A percentile compares a stretch with the other conserved stretches of the same genome.
Conservation (phyloP, 2,113 vertebrate species). For the Panthera leo region DNA sequence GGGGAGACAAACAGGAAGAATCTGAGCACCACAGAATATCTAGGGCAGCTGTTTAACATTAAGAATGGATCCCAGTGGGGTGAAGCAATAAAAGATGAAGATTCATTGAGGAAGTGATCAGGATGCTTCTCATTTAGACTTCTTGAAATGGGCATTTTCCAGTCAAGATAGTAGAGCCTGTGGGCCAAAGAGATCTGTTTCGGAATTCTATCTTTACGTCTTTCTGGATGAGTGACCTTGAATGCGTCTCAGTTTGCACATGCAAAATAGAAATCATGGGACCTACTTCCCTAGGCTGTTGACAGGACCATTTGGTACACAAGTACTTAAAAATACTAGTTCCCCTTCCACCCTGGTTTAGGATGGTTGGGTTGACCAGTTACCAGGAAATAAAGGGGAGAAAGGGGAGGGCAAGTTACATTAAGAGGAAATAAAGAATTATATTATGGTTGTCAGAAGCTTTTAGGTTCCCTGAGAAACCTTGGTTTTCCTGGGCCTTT, state of each 20-base stretch:
- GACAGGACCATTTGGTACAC: neutral
- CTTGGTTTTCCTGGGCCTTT: slow-evolving; percentile 36
- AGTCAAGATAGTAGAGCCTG: neutral
- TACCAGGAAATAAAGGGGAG: slow-evolving; percentile 4
- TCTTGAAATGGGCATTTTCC: neutral
- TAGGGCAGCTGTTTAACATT: neutral
- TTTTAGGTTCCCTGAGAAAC: slow-evolving; percentile 42
- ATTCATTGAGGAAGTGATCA: neutral
- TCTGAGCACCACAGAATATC: neutral
- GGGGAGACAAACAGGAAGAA: neutral
- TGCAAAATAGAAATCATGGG: neutral
- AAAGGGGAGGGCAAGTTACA: neutral
- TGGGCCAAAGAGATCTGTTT: neutral
- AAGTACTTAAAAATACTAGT: neutral
- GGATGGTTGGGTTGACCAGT: neutral
- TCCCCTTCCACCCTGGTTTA: neutral
- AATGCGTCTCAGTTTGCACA: neutral
- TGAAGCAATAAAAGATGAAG: neutral
- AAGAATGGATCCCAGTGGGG: neutral
- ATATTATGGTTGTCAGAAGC: slow-evolving; percentile 42
- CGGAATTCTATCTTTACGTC: neutral
- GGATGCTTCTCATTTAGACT: neutral
- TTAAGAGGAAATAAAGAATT: slow-evolving; percentile 27
- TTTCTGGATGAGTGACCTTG: neutral
- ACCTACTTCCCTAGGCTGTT: neutral